Base-by-base conservation (phyloP, 2,797 vertebrate genomes). In the Dicrostonyx torquatus region DNA sequence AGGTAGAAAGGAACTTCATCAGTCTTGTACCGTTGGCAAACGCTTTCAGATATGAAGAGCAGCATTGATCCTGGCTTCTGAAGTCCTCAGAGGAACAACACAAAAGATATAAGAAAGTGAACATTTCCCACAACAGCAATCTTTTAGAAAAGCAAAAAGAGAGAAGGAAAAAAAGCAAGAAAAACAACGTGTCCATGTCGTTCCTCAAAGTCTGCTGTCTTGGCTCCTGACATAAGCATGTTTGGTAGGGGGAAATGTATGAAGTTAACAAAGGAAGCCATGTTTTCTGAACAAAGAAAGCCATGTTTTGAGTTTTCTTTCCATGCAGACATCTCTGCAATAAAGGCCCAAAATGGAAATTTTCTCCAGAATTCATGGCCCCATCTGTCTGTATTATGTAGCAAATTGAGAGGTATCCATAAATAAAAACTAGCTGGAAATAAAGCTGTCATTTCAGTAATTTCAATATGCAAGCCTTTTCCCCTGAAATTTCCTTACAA, bases 401-500 rank as follows among this genome's bases (percentile, higher is more conserved):
- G 75, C 93, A 97, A 96, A 89, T 79, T 95, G 75, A 95, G 82
- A 96, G 90, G 40, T 55, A 90, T 94, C 53, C 88, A 93, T 96
- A 95, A 95, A 83, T 90, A 80, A 96, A 92, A 94, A 79, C 93
- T 88, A 97, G 95, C 90, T 97, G 93, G 96, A 97, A 97, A 93
- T 93, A 94, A 95, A 96, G 5, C 73, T 95, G 79, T 91, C 92
- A 92, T 79, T 94, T 94, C 64, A 87, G 70, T 85, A 72, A 96
- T 93, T 62, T 96, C 79, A 96, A 97, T 96, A 96, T 95, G 88
- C 40, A 94, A 90, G 62, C 2, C 79, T 43, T 92, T 93, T 72
- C 80, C 64, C 31, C 26, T n/a, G 20, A 12, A 92, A 93, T 60
- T 83, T 95, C 24, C 94, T 89, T 11, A 5, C 90, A 80, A 90